phyloP scores from a whole-genome alignment of 64 coral and sea anemone species.

The Pachyseris speciosa region DNA sequence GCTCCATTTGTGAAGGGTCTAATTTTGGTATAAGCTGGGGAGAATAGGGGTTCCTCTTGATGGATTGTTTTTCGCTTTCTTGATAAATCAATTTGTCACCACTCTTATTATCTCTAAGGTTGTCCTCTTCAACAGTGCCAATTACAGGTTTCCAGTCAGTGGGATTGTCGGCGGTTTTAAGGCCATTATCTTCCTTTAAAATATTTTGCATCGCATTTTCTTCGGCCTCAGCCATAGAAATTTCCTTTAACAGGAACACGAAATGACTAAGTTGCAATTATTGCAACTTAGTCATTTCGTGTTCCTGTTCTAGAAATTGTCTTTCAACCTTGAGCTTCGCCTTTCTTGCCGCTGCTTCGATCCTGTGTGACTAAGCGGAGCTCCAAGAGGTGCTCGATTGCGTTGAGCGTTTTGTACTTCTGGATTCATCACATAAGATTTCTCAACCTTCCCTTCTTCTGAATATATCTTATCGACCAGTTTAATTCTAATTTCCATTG shows the following conservation, averaged over 20 bases:
- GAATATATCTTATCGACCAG: constrained; percentile 10
- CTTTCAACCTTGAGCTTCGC: constrained; percentile 1
- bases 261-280: too few species aligned
- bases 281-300: not conserved
- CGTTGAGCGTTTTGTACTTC: not conserved
- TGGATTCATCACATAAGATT: not conserved
- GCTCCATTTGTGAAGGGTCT: not conserved
- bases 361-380: not conserved
- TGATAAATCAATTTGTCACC: not conserved
- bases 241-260: not conserved
- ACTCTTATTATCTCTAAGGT: too few species aligned
- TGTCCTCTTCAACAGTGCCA: too few species aligned
- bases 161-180: too few species aligned
- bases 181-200: not conserved
- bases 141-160: too few species aligned
- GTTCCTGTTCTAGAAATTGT: constrained; percentile 10
- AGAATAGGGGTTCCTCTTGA: not conserved
- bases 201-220: constrained; percentile 15
- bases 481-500: not conserved
- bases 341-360: not conserved
- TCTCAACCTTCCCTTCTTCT: not conserved
- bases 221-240: not conserved
- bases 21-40: not conserved
- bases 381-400: not conserved
- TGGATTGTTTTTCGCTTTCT: not conserved